These are phyloP conservation scores for Leiothrix lutea DNA, from an alignment of 2,113 vertebrate species.

Conservation along the genomic window DNA sequence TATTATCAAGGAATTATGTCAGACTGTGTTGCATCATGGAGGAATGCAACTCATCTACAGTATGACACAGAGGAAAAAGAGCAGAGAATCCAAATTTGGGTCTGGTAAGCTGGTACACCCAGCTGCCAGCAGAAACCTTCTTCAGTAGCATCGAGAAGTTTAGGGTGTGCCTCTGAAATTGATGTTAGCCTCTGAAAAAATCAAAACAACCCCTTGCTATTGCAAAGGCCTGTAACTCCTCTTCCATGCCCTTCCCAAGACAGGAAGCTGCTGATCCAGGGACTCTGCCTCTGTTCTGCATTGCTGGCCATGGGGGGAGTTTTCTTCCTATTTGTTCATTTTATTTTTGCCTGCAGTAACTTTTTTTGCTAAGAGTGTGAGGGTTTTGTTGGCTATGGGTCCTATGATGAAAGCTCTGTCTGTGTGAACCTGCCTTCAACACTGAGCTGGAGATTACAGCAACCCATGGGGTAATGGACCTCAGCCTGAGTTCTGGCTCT, in stretches of 20 bases:
- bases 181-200: background rate
- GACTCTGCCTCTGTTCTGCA: background rate
- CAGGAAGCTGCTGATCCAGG: background rate
- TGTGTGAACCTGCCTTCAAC: background rate
- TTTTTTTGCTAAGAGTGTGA: background rate
- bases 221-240: background rate
- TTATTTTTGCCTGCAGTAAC: background rate
- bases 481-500: background rate
- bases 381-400: accelerated
- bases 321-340: background rate
- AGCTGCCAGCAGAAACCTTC: background rate
- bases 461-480: background rate
- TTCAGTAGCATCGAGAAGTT: background rate
- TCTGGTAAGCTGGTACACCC: background rate
- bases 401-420: background rate
- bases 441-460: background rate
- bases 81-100: background rate
- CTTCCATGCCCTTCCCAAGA: background rate
- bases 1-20: background rate
- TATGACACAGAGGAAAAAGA: background rate
- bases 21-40: background rate
- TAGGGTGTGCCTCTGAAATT: background rate
- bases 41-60: background rate
- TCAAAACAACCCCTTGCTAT: background rate
- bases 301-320: accelerated